phyloP scores from a whole-genome alignment of 2,888 invertebrate genomes.

The Xestoiulus laeticollis region DNA sequence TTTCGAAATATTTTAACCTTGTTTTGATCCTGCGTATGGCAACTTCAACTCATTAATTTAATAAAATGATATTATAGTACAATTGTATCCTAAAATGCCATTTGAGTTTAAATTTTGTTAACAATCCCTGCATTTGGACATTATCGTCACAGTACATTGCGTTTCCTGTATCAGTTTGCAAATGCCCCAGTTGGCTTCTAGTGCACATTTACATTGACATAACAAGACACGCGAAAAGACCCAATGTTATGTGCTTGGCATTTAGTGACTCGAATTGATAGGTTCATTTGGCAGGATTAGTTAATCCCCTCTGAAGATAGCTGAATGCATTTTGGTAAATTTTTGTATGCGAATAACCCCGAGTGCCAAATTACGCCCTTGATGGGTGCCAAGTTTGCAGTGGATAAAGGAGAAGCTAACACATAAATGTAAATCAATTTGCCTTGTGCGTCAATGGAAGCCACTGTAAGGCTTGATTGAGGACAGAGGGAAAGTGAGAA shows the following conservation, averaged over 20 bases:
- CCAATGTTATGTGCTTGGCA: conserved; percentile 8
- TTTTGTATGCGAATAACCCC: not conserved
- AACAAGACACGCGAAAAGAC: not conserved
- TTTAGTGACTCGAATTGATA: not conserved
- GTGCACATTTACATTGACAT: not conserved
- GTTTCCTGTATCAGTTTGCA: not conserved
- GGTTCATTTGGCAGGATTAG: conserved; percentile 28
- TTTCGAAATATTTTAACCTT: too few relatives aligned
- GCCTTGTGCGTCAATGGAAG: not conserved
- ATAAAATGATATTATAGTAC: too few relatives aligned
- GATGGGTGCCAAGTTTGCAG: conserved; percentile 18
- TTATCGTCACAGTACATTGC: not conserved
- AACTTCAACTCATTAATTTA: too few relatives aligned
- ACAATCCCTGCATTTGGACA: not conserved
- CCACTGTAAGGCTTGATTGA: not conserved
- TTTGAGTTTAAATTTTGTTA: not conserved
- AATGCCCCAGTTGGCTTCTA: not conserved
- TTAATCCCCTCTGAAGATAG: not conserved
- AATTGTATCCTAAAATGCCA: not conserved
- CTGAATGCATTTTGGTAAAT: not conserved
- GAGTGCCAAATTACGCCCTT: conserved; percentile 2
- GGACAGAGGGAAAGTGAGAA: not conserved
- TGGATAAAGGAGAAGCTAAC: not conserved
- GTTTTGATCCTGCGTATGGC: too few relatives aligned
- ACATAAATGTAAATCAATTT: conserved; percentile 40